Base-by-base conservation (phyloP, 2,888 invertebrate species). In the Pristionchus arcanus region DNA sequence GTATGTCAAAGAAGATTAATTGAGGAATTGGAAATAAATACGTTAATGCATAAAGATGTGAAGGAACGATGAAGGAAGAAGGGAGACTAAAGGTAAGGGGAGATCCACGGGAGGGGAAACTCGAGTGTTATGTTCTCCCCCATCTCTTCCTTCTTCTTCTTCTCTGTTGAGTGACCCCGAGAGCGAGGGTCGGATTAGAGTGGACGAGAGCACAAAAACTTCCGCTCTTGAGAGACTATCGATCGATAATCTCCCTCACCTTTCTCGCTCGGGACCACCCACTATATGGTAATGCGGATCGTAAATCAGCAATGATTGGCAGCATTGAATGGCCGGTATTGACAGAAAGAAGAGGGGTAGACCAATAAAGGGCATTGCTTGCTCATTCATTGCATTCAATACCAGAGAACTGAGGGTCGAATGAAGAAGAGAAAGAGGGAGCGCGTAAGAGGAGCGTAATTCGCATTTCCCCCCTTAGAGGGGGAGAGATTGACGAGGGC, bases 151-250 rank as follows among this genome's bases (percentile, higher is more conserved):
- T 74, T 37, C 68, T 68, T 28, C 74, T 74, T 37, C 74, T 37
- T 74, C 74, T 74, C 74, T 74, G 74, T 74, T 74, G 74, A 74
- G 74, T 74, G 74, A 74, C 74, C 74, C 74, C 74, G 74, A 71
- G 71, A 5, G 31, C 13, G 74, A 74, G 74, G 74, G 34, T 74
- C 37, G 42, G 74, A 74, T 74, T 74, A 74, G 74, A 37, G 74
- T 19, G 74, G 21, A 16, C 28, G 19, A 7, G 42, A 7, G 49
- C 11, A 13, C 49, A 81, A 81, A 81, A 53, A 81, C 81, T 81
- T 81, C 81, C 49, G 74, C 74, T 37, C 37, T 74, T 25, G 9
- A 74, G 74, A 15, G 34, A 31, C 49, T 42, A 28, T 49, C 49
- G 19, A 81, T 81, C 81, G 49, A 81, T 81, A 74, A 34, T 71